Base-by-base conservation (phyloP, 2,888 invertebrate species). In the Rapana venosa region DNA sequence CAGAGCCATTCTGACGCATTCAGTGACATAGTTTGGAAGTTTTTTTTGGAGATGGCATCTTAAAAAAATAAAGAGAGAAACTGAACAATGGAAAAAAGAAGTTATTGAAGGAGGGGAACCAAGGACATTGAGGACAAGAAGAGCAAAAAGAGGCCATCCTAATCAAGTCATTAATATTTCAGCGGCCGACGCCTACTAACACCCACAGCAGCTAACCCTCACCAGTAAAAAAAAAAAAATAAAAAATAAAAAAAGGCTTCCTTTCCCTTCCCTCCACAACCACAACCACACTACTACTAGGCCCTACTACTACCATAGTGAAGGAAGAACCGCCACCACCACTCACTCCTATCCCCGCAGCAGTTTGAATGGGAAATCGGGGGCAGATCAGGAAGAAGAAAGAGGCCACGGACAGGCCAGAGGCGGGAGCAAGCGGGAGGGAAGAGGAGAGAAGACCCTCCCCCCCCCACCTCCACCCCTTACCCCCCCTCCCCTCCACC, bases 121-220 rank as follows among this genome's bases (percentile, higher is more conserved):
- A 47, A 47, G 47, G 47, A 47, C 47, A 47, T 47, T 47, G 47
- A 47, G 47, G 47, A 47, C 47, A 47, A 47, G 47, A 26, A 47
- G 47, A 47, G 47, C 47, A 47, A 81, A 11, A 32, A 32, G 22
- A 32, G 30, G 11, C 81, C 56, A 32, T 30, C 1, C 77, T 79
- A 79, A 79, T 77, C 77, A 79, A 79, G 32, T 15, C 77, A 79
- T 79, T 79, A 79, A 79, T 79, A 79, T 79, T 79, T 79, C 32
- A 79, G 77, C 17, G 77, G 15, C 74, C 74, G 0, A n/a, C n/a
- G 2, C 85, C 56, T 32, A 17, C 85, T 35, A 11, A 81, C 30
- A 81, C 81, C 81, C 32, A 66, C 66, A 17, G 26, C 79, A 32
- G 35, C 79, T 32, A 35, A 8, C 26, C 5, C 26, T n/a, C 85